Percentiles rank a stretch among this genome's conserved stretches.
These are phyloP conservation scores for Nylanderia fulva DNA, from an alignment of 1,140 invertebrate species.

Conservation along the genomic window DNA sequence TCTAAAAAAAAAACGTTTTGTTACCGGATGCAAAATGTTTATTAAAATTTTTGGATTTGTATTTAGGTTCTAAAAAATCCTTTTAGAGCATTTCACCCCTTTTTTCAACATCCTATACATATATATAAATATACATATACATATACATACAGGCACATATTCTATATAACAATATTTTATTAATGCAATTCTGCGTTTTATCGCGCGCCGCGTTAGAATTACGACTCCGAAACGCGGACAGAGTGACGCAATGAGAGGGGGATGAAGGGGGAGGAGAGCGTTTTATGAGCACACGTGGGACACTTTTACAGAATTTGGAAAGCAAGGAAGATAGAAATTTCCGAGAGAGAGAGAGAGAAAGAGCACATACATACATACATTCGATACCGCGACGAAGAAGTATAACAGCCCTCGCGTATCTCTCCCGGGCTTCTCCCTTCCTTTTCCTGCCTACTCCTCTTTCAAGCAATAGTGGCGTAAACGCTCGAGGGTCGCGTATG, in stretches of 20 bases:
- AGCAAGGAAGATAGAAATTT: conserved; percentile 52
- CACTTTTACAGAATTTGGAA: conserved; percentile 56
- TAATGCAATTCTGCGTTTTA: conserved; percentile 24
- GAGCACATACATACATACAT: background rate
- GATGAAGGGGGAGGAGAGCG: background rate
- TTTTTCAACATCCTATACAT: no score
- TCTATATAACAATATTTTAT: conserved; percentile 38
- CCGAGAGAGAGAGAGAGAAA: background rate
- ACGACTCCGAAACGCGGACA: conserved; percentile 28
- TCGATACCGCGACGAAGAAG: conserved; percentile 13
- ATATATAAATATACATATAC: no score
- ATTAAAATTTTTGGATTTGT: no score
- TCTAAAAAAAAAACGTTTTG: no score
- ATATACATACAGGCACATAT: no score
- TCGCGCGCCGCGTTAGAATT: conserved; percentile 13
- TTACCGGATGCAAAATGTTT: no score
- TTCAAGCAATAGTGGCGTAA: conserved; percentile 51
- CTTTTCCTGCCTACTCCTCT: background rate
- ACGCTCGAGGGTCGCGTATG: conserved; percentile 74
- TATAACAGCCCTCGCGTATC: background rate
- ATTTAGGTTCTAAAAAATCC: no score
- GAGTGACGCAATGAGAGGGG: conserved; percentile 4
- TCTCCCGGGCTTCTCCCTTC: background rate
- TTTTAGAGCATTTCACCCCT: no score
- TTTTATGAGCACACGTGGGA: conserved; percentile 53